phyloP scores from a whole-genome alignment of 2,797 vertebrate species.

The Scomberomorus guttatus region DNA sequence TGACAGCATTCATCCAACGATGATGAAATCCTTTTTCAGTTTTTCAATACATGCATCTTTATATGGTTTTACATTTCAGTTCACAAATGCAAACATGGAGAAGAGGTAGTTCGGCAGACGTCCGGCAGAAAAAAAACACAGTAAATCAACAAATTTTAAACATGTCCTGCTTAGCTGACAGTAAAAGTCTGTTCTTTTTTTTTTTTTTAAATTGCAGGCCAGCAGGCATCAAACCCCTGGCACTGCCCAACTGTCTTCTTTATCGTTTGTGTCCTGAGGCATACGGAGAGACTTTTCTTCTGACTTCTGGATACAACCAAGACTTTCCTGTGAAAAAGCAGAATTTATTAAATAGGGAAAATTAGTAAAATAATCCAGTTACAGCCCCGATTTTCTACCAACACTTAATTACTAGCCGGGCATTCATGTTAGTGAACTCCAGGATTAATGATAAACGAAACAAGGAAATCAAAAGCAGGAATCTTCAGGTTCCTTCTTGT shows the following conservation, averaged over 20 bases:
- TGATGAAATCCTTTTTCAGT: not conserved
- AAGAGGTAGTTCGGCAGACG: conserved; percentile 34
- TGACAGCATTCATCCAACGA: not conserved
- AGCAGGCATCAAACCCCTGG: conserved; percentile 22
- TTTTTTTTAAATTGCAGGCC: not conserved
- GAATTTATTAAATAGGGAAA: not conserved
- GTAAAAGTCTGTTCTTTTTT: not conserved
- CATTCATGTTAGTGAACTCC: not conserved
- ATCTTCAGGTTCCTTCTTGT: not conserved
- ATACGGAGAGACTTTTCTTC: conserved; percentile 29
- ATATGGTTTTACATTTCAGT: conserved; percentile 25
- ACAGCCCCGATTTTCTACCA: not conserved
- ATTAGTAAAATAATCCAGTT: not conserved
- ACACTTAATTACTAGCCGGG: not conserved
- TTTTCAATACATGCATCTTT: conserved; percentile 25
- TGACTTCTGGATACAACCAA: conserved; percentile 36
- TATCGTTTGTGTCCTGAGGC: conserved; percentile 25
- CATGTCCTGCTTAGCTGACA: not conserved
- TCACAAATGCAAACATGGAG: conserved; percentile 35
- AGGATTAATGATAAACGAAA: not conserved
- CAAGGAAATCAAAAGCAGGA: not conserved
- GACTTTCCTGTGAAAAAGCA: conserved; percentile 51
- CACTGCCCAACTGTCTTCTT: conserved; percentile 47
- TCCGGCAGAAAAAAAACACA: not conserved
- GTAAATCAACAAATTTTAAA: not conserved